Evolutionary conservation across 2,113 vertebrate species (phyloP), one percentile per base, ranked within the genome.

Genomic region (Anhinga anhinga): DNA sequence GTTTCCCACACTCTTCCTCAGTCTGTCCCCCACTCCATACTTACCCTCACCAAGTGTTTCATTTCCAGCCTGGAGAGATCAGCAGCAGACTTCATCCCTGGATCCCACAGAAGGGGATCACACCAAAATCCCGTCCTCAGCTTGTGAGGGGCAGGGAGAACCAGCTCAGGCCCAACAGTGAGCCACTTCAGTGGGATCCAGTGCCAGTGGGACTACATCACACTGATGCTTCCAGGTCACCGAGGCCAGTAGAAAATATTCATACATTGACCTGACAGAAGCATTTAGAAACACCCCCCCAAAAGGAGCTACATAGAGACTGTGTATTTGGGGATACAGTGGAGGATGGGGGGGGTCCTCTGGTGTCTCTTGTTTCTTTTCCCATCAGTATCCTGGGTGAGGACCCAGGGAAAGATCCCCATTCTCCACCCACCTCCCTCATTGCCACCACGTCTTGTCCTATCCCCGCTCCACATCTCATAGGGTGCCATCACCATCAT

Each of bases 131-230:
- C 73, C 0, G 0, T 77, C 82, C 91, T 95, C 71, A 52, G 0
- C 40, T 82, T 87, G 59, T 0, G 11, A 91, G 71, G 80, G 80
- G 38, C 70, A 88, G 82, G 81, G 85, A 94, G 50, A 96, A 96
- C 52, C 82, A 93, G 92, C 87, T 97, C 95, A 97, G 96, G 93
- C 70, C 92, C 81, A 70, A 58, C 4, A 1, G 91, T 96, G 91
- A 97, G 52, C 86, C 86, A 13, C 66, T 94, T 95, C 78, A 76
- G 45, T 96, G 97, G 87, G 89, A 97, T 93, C 79, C 84, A 59
- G 67, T 88, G 66, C 62, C 81, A 77, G 36, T 32, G 32, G 52
- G 53, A 86, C 42, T 45, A 29, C 0, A 0, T 50, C 10, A 1
- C 23, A 30, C 58, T 81, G 62, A 42, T 83, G 58, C 47, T 85